These are phyloP conservation scores for Phyllotis vaccarum DNA, from an alignment of 2,797 vertebrate species.

Conservation along the genomic window DNA sequence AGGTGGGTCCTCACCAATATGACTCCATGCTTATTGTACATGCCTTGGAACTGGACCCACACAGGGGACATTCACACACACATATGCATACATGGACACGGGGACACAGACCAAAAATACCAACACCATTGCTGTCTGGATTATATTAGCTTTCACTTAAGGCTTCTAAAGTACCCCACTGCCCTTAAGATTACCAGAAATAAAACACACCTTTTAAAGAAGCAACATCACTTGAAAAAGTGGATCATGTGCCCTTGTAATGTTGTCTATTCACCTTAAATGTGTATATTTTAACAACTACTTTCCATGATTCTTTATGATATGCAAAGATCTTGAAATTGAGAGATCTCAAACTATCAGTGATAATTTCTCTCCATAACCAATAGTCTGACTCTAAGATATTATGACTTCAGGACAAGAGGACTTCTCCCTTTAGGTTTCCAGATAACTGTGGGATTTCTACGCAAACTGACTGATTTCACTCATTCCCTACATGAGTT, in stretches of 20 bases:
- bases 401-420: slow-evolving; percentile 43
- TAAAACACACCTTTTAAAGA: slow-evolving; percentile 78
- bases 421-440: slow-evolving; percentile 56
- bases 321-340: slow-evolving; percentile 75
- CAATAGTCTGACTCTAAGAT: slow-evolving; percentile 55
- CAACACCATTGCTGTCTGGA: slow-evolving; percentile 65
- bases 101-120: slow-evolving; percentile 64
- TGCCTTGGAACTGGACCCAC: slow-evolving; percentile 81
- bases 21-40: slow-evolving; percentile 84
- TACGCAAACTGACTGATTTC: not conserved
- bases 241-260: slow-evolving; percentile 68
- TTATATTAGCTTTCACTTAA: slow-evolving; percentile 85
- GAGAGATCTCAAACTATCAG: slow-evolving; percentile 59
- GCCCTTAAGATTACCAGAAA: slow-evolving; percentile 80
- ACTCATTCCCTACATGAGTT: slow-evolving; percentile 54
- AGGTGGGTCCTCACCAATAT: slow-evolving; percentile 77
- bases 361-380: slow-evolving; percentile 72
- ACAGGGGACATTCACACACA: slow-evolving; percentile 70
- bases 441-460: slow-evolving; percentile 9
- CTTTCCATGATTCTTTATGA: slow-evolving; percentile 79
- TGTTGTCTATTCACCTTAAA: slow-evolving; percentile 73
- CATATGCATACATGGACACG: slow-evolving; percentile 68
- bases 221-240: slow-evolving; percentile 80
- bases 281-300: slow-evolving; percentile 76
- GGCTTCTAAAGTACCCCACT: slow-evolving; percentile 87